A percentile compares a stretch with the other conserved stretches of the same genome.
Evolutionary conservation across 2,888 invertebrate species (phyloP).

Genomic region (Stenodera caucasica): DNA sequence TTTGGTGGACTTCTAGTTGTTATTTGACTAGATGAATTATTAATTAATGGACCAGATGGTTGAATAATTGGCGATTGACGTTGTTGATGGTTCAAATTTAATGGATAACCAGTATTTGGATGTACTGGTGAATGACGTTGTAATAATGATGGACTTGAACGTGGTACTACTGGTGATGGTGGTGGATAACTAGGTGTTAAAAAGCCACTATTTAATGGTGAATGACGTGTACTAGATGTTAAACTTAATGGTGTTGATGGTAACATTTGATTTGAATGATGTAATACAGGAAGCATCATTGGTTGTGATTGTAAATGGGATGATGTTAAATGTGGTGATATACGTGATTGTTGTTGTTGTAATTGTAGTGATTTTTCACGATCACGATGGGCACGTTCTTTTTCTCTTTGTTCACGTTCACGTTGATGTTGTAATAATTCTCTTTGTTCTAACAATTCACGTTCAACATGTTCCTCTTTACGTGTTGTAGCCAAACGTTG

Average conservation of each 20-base stretch:
- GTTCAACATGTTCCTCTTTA: constrained; percentile 60
- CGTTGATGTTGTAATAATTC: constrained; percentile 49
- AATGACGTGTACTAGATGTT: constrained; percentile 49
- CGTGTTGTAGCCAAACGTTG: constrained; percentile 57
- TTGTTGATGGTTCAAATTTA: constrained; percentile 49
- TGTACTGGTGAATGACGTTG: constrained; percentile 59
- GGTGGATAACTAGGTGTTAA: constrained; percentile 44
- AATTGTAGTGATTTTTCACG: constrained; percentile 57
- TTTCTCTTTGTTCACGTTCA: constrained; percentile 57
- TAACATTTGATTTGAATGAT: constrained; percentile 47
- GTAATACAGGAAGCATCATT: constrained; percentile 49
- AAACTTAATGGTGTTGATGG: constrained; percentile 47
- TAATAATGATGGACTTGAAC: constrained; percentile 59
- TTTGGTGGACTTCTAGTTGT: constrained; percentile 43
- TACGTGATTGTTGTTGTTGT: constrained; percentile 53
- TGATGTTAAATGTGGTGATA: constrained; percentile 47
- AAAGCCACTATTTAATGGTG: constrained; percentile 46
- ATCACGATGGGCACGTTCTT: constrained; percentile 58
- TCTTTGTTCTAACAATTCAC: constrained; percentile 59
- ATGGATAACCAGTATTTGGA: constrained; percentile 44
- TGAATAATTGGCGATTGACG: constrained; percentile 51
- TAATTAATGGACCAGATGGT: constrained; percentile 53
- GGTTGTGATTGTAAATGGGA: constrained; percentile 44
- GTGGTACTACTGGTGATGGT: constrained; percentile 42
- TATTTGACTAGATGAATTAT: constrained; percentile 41